phyloP scores from a whole-genome alignment of 92 coral and sea anemone species.

The Paragorgia papillata region DNA sequence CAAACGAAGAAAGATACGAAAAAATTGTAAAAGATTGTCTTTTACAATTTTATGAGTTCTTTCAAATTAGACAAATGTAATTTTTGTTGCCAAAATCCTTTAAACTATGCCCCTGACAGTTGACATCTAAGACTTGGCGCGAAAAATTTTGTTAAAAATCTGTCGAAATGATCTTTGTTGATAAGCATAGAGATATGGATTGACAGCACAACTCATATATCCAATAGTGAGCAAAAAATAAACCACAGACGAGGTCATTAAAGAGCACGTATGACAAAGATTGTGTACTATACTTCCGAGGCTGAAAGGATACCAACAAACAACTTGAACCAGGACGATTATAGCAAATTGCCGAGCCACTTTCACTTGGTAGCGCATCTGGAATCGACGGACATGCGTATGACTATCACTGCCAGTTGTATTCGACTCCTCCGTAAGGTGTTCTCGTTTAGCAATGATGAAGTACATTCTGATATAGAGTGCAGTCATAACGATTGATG shows the following conservation, averaged over 20 bases:
- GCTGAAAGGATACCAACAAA: constrained; percentile 34
- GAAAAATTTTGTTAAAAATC: constrained; percentile 7
- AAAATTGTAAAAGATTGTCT: too few species aligned
- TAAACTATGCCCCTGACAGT: too few species aligned
- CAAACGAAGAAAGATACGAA: too few species aligned
- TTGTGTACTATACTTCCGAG: constrained; percentile 1
- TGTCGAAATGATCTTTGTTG: constrained; percentile 28
- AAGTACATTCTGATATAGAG: constrained; percentile 19
- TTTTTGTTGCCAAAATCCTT: too few species aligned
- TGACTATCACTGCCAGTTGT: background rate
- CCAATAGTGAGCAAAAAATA: constrained; percentile 32
- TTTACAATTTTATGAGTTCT: too few species aligned
- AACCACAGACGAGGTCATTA: background rate
- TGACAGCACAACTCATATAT: constrained; percentile 15
- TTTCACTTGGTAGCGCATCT: constrained; percentile 3
- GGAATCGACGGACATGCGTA: background rate
- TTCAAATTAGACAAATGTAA: too few species aligned
- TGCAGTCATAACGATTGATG: constrained; percentile 22
- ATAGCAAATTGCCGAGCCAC: constrained; percentile 23
- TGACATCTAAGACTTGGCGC: background rate
- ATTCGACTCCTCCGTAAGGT: background rate
- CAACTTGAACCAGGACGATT: constrained; percentile 16
- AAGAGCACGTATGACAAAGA: background rate
- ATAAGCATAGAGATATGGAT: constrained; percentile 31
- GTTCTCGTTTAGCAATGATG: background rate